A percentile compares a stretch with the other conserved stretches of the same genome.
Conservation (phyloP, 2,888 invertebrate genomes). For the Chrysina gloriosa region DNA sequence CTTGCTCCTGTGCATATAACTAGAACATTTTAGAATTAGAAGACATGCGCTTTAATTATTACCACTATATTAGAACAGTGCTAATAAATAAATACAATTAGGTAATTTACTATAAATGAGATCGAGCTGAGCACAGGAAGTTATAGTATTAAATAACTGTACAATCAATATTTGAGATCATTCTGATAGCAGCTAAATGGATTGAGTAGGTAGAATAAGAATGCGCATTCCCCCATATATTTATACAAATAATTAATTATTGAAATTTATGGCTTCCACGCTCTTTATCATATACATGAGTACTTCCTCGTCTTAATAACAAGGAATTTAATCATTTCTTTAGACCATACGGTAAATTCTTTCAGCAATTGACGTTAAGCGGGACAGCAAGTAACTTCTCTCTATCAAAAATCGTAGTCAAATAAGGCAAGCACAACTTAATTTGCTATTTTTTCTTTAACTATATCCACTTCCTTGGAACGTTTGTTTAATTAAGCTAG, state of each 20-base stretch:
- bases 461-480: neutral
- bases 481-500: slow-evolving; percentile 1
- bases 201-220: neutral
- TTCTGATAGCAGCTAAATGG: neutral
- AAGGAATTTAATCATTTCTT: neutral
- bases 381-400: too few species aligned
- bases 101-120: neutral
- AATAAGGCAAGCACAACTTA: neutral
- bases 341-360: too few species aligned
- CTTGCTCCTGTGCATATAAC: too few species aligned
- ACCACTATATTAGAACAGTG: neutral
- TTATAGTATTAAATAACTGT: neutral
- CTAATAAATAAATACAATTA: neutral
- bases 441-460: neutral
- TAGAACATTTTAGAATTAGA: too few species aligned
- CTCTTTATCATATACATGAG: neutral
- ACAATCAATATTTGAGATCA: slow-evolving; percentile 3
- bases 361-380: too few species aligned
- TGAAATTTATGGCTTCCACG: slow-evolving; percentile 8
- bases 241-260: neutral
- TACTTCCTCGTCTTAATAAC: neutral
- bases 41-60: too few species aligned
- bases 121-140: neutral
- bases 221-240: neutral
- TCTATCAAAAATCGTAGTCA: too few species aligned